Conservation (phyloP, 2,113 vertebrate species). For the Hirundichthys speculiger region DNA sequence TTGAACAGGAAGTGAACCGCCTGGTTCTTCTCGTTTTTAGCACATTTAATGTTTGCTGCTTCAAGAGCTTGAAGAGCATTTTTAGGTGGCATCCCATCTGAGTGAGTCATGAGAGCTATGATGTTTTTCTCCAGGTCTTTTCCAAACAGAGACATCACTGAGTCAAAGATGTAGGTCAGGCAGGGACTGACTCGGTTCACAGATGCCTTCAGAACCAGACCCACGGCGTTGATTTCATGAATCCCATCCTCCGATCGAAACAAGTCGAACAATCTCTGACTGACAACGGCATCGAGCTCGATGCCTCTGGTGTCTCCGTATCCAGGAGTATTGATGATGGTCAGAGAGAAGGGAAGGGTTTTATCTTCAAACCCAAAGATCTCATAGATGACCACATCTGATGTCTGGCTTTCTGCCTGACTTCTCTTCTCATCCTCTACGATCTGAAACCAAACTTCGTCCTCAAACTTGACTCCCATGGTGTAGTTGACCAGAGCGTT, state of each 20-base stretch:
- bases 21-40: slow-evolving; percentile 1
- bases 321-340: slow-evolving; percentile 6
- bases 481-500: slow-evolving; percentile 7
- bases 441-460: not conserved
- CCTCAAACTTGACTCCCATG: too few relatives aligned
- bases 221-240: slow-evolving; percentile 22
- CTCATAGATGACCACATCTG: slow-evolving; percentile 2
- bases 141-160: not conserved
- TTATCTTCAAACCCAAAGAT: not conserved
- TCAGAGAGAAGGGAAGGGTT: slow-evolving; percentile 4
- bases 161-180: slow-evolving; percentile 16
- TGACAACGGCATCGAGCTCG: not conserved
- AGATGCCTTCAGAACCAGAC: slow-evolving; percentile 25
- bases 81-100: not conserved
- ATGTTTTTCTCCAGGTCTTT: slow-evolving; percentile 21
- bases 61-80: not conserved
- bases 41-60: slow-evolving; percentile 14
- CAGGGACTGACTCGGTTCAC: slow-evolving; percentile 13
- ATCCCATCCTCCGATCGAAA: slow-evolving; percentile 11
- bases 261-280: not conserved
- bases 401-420: not conserved
- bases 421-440: not conserved
- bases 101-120: slow-evolving; percentile 16
- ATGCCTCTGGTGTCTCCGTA: not conserved
- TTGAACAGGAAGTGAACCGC: slow-evolving; percentile 25